Evolutionary conservation across 1,140 invertebrate species (phyloP), one percentile per base, ranked within the genome.

Genomic region (Coptotermes formosanus): DNA sequence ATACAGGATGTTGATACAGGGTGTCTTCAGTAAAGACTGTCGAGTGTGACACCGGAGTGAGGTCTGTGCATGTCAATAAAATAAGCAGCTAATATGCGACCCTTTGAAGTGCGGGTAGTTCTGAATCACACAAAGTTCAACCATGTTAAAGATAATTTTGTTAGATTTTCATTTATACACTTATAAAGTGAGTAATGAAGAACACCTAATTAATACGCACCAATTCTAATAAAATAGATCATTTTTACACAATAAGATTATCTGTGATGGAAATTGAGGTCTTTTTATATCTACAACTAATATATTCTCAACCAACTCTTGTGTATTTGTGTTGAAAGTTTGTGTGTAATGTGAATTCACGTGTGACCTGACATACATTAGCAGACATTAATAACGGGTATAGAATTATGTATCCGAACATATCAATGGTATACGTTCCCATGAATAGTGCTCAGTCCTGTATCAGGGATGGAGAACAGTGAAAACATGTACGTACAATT

Each of bases 211-310:
- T 75, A 64, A 30, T 75, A 75, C n/a, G 64, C 64, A 75, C 64
- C 64, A 75, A 75, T 75, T 75, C 64, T 75, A 75, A 30, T 75
- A 75, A 75, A 75, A 75, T 75, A 75, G 64, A 75, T 75, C 64
- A 75, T 75, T 75, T 75, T 75, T 75, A 75, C 25, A 75, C 64
- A 75, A 30, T 75, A 75, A 75, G 64, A 75, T n/a, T 75, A 75
- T 75, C n/a, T 75, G 64, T 30, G 25, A 75, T 75, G 64, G 64
- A 30, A n/a, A 30, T 4, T 21, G 14, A 19, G 25, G n/a, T 11
- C n/a, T 75, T 30, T 75, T 75, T 75, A n/a, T 75, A 75, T 75
- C 64, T 75, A 75, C 25, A 64, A 8, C 59, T 64, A 30, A 75
- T 75, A 59, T 59, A 75, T 75, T 75, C 25, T 75, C 64, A 75